A percentile compares a stretch with the other conserved stretches of the same genome.
These are phyloP conservation scores for Amphipyra tragopoginis DNA, from an alignment of 2,888 invertebrate genomes.

Conservation along the genomic window DNA sequence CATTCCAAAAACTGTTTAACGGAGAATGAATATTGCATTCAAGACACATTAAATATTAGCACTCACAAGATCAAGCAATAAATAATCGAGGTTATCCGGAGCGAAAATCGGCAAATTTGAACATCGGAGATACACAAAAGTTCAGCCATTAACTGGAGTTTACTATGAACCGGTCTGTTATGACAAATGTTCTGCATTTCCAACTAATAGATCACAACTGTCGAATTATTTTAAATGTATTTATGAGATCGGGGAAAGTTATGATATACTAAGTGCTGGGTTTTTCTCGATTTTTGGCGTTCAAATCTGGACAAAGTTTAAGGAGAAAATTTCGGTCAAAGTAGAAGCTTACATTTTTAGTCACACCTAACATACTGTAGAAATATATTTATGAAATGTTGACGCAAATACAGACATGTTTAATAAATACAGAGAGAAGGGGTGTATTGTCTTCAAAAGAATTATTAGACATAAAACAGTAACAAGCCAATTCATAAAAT, in stretches of 20 bases:
- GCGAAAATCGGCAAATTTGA: constrained; percentile 70
- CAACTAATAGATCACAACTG: constrained; percentile 66
- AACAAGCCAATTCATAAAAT: constrained; percentile 43
- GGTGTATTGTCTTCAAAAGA: not conserved
- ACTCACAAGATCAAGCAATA: constrained; percentile 51
- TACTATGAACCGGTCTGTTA: constrained; percentile 57
- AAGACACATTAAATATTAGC: constrained; percentile 58
- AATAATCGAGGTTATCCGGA: constrained; percentile 60
- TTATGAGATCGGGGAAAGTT: constrained; percentile 61
- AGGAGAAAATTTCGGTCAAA: not conserved
- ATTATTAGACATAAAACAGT: constrained; percentile 30
- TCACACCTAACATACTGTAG: not conserved
- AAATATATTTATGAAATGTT: too few species aligned
- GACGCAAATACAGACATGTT: too few species aligned
- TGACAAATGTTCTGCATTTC: constrained; percentile 62
- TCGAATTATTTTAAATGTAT: constrained; percentile 71
- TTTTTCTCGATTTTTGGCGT: constrained; percentile 29
- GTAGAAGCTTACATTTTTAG: not conserved
- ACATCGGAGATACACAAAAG: constrained; percentile 70
- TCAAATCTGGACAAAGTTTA: constrained; percentile 3
- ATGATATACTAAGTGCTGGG: constrained; percentile 53
- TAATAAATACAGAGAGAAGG: too few species aligned
- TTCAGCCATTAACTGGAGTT: constrained; percentile 68
- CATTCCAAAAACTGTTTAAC: constrained; percentile 22
- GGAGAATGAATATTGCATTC: constrained; percentile 36